Evolutionary conservation across 2,797 vertebrate species (phyloP).

Genomic region (Anableps anableps): DNA sequence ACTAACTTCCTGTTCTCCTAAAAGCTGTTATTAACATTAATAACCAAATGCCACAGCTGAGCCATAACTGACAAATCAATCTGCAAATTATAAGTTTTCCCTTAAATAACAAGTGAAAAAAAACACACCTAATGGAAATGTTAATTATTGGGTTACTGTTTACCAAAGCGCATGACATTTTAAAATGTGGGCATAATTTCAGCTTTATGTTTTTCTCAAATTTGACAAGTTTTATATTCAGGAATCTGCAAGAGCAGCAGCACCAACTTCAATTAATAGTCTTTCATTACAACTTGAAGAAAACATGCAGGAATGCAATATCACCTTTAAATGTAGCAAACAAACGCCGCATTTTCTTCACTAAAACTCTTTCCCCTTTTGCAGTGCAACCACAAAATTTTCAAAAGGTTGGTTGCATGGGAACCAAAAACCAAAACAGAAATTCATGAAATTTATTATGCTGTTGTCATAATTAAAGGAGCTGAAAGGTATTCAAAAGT

Average conservation of each 20-base stretch:
- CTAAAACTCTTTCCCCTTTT: neutral
- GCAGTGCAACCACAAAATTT: neutral
- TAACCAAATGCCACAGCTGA: constrained; percentile 11
- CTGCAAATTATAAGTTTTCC: constrained; percentile 6
- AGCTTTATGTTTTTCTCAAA: neutral
- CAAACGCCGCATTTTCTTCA: neutral
- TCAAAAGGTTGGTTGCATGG: neutral
- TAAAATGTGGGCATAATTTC: neutral
- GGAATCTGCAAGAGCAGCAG: neutral
- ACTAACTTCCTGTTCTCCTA: constrained; percentile 2
- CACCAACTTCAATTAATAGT: constrained; percentile 4
- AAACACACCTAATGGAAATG: neutral
- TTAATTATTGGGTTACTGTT: neutral
- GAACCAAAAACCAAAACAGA: neutral
- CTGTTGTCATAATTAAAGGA: neutral
- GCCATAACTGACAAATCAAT: constrained; percentile 12
- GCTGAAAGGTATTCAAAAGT: neutral
- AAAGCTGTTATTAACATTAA: constrained; percentile 2
- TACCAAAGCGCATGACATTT: neutral
- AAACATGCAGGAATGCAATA: neutral
- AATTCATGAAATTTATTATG: neutral
- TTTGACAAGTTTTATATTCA: neutral
- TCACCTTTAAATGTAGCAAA: neutral
- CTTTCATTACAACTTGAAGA: neutral
- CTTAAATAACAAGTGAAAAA: constrained; percentile 1